Base-by-base conservation (phyloP, 2,888 invertebrate genomes). In the Schrankia costaestrigalis region DNA sequence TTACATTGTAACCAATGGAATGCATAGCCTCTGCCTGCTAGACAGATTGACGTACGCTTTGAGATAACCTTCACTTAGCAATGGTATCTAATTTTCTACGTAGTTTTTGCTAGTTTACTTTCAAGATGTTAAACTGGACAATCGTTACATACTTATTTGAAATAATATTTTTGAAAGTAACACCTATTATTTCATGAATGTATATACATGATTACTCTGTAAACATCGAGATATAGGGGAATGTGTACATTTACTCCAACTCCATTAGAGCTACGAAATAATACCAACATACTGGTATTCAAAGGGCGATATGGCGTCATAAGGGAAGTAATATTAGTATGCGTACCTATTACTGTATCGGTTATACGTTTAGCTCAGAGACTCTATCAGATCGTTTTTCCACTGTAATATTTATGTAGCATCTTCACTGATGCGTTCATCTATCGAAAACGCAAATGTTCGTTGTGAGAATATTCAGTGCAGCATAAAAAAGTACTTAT, bases 361-460 rank as follows among this genome's bases (percentile, higher is more conserved):
- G 26, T 27, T n/a, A 25, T 22, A 13, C 26, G 14, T 21, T 21
- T 8, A 18, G 10, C 32, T 30, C 24, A 34, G 26, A 27, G 24
- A 31, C 36, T 42, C 32, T 52, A 50, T 56, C 54, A 46, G 60
- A 65, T 61, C 49, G 53, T 43, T 31, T 47, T 49, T 31, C 46
- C 54, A 41, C 57, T 75, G 71, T 76, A 76, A 78, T 69, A 78
- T 77, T 73, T 68, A 75, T 72, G 31, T 65, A 55, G 46, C 56
- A 71, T 74, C 68, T 66, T 63, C 65, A 60, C 59, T 67, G 73
- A 73, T 73, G 68, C 71, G 63, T 73, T 75, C 56, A 51, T 53
- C 61, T 69, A 71, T 70, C 51, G 61, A 56, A 56, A 65, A 70
- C 60, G 59, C 60, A 65, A 71, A 71, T 63, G 54, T 51, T 64